Conservation (phyloP, 2,888 invertebrate species). For the Himalopsyche kuldschensis region DNA sequence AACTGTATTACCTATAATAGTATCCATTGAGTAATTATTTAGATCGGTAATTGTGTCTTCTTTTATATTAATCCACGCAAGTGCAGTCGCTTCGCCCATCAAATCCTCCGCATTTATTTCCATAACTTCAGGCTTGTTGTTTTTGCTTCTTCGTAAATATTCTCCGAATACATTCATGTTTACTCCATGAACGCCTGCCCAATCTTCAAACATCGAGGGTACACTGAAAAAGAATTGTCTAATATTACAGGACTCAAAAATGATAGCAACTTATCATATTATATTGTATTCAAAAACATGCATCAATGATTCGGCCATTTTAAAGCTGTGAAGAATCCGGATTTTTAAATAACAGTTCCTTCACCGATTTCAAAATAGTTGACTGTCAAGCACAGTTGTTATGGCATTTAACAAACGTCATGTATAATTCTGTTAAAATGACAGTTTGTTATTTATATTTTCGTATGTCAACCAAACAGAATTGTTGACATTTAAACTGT, state of each 20-base stretch:
- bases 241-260: background rate
- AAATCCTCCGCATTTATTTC: conserved; percentile 60
- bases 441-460: no score
- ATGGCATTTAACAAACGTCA: no score
- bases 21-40: conserved; percentile 60
- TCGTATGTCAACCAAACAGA: background rate
- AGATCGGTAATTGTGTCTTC: conserved; percentile 64
- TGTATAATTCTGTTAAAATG: no score
- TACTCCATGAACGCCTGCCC: conserved; percentile 80
- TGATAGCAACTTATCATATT: conserved; percentile 6
- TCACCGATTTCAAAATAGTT: no score
- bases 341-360: no score
- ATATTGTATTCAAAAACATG: no score
- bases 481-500: no score
- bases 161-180: conserved; percentile 70
- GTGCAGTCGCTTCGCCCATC: conserved; percentile 64
- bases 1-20: conserved; percentile 56
- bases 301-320: no score
- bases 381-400: no score
- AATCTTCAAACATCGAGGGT: conserved; percentile 69
- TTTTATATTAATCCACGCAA: conserved; percentile 70
- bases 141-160: conserved; percentile 64
- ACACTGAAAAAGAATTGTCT: conserved; percentile 51
- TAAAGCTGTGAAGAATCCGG: no score
- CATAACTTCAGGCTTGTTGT: conserved; percentile 68